phyloP scores from a whole-genome alignment of 2,797 vertebrate species.

The Periophthalmus magnuspinnatus region DNA sequence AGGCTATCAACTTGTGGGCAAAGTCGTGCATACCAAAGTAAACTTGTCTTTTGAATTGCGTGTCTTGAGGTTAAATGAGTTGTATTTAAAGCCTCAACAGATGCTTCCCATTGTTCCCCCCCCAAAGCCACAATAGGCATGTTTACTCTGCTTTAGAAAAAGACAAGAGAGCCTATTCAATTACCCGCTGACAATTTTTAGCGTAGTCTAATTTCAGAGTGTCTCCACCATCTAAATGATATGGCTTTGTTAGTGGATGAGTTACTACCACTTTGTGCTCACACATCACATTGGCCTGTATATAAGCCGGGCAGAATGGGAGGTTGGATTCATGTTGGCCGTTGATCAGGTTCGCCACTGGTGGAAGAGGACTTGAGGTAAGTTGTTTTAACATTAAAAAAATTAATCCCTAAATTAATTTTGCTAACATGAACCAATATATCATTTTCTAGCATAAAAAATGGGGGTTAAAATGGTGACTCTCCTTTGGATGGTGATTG shows the following conservation, averaged over 20 bases:
- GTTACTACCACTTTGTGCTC: slow-evolving; percentile 21
- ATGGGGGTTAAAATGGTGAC: slow-evolving; percentile 28
- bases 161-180: no score
- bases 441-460: slow-evolving; percentile 25
- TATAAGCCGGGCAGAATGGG: slow-evolving; percentile 26
- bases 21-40: background rate
- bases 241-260: slow-evolving; percentile 24
- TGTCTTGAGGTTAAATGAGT: slow-evolving; percentile 10
- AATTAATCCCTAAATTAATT: background rate
- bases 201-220: slow-evolving; percentile 41
- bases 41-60: background rate
- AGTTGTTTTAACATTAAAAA: background rate
- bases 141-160: slow-evolving; percentile 32
- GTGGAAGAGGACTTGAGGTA: background rate
- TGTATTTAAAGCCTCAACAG: slow-evolving; percentile 43
- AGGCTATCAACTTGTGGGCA: no score
- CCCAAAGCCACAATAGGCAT: slow-evolving; percentile 54
- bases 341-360: background rate
- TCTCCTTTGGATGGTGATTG: slow-evolving; percentile 20
- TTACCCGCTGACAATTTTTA: slow-evolving; percentile 24
- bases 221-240: slow-evolving; percentile 31
- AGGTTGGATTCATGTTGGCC: background rate
- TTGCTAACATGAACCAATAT: background rate
- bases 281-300: slow-evolving; percentile 31
- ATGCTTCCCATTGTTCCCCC: slow-evolving; percentile 53